Evolutionary conservation across 2,888 invertebrate genomes (phyloP).

Genomic region (Scelioninae gen. 2): DNA sequence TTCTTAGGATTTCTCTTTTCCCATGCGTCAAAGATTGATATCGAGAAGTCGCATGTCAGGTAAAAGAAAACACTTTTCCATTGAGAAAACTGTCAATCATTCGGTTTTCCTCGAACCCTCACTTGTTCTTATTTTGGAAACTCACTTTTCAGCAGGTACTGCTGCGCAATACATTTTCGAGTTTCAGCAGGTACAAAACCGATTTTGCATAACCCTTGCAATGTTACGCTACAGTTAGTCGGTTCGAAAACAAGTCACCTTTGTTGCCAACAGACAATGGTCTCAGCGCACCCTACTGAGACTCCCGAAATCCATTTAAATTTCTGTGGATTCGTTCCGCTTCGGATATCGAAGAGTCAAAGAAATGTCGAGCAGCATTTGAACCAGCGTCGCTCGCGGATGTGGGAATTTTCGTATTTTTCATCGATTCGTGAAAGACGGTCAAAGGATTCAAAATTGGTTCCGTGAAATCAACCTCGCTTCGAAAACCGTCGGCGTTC

Average conservation of each 20-base stretch:
- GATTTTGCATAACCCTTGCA: slow-evolving; percentile 72
- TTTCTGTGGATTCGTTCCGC: slow-evolving; percentile 68
- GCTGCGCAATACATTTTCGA: slow-evolving; percentile 30
- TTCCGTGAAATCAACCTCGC: slow-evolving; percentile 16
- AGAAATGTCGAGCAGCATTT: slow-evolving; percentile 65
- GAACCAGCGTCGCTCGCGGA: slow-evolving; percentile 65
- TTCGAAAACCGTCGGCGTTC: slow-evolving; percentile 12
- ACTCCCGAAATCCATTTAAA: slow-evolving; percentile 23
- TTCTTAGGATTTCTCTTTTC: no score
- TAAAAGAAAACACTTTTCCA: no score
- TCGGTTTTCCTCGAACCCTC: no score
- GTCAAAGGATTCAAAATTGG: slow-evolving; percentile 44
- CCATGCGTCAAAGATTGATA: no score
- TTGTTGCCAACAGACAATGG: slow-evolving; percentile 35
- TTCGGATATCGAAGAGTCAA: slow-evolving; percentile 67
- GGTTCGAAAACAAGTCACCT: slow-evolving; percentile 35
- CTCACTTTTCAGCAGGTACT: slow-evolving; percentile 65
- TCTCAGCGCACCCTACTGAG: slow-evolving; percentile 57
- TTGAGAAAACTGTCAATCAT: no score
- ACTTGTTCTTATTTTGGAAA: slow-evolving; percentile 15
- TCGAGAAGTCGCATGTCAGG: no score
- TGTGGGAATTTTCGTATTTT: slow-evolving; percentile 63
- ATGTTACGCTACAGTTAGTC: slow-evolving; percentile 51
- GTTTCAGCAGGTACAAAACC: slow-evolving; percentile 66
- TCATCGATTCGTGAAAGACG: slow-evolving; percentile 48